Conservation (phyloP, 2,888 invertebrate genomes). For the Gryllus longicercus region DNA sequence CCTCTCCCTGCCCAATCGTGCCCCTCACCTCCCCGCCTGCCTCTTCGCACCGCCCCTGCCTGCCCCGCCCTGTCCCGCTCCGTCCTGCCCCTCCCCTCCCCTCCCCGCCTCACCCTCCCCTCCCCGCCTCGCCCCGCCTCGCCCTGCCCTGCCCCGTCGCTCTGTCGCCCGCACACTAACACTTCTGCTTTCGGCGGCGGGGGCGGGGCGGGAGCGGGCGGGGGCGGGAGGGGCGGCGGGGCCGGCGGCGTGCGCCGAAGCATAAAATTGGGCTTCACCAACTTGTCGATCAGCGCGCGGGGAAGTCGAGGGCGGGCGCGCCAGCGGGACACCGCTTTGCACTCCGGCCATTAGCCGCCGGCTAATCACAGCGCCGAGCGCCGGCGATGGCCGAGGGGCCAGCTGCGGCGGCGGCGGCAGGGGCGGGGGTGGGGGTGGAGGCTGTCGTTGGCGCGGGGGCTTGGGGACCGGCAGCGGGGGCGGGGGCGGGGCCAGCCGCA, state of each 20-base stretch:
- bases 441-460: neutral
- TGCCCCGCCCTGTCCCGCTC: no score
- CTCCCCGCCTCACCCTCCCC: no score
- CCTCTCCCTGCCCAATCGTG: no score
- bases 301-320: neutral
- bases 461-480: no score
- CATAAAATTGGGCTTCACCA: slow-evolving; percentile 8
- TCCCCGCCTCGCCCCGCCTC: no score
- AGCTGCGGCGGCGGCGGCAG: neutral
- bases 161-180: no score
- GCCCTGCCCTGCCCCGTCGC: no score
- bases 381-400: neutral
- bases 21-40: no score
- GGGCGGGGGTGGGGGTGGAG: neutral
- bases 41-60: no score
- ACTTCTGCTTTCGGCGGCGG: neutral
- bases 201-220: neutral
- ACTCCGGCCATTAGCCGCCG: neutral
- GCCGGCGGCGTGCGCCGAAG: neutral
- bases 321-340: neutral
- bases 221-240: neutral
- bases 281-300: slow-evolving; percentile 3
- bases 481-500: neutral
- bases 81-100: no score
- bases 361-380: neutral